phyloP scores from a whole-genome alignment of 92 coral and sea anemone genomes.

The Actinostola sp. region DNA sequence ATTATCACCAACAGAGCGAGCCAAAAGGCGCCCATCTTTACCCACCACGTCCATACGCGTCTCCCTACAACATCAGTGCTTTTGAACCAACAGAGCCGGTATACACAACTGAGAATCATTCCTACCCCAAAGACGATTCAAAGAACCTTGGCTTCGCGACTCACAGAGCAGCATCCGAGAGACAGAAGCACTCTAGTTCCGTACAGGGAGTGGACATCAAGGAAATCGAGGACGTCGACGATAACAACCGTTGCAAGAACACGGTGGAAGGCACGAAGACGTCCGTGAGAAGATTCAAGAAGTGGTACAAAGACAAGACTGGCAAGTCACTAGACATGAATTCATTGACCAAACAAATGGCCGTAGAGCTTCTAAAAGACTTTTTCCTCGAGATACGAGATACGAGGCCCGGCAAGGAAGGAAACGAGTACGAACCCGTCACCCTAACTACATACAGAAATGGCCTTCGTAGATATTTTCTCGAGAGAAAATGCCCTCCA shows the following conservation, averaged over 20 bases:
- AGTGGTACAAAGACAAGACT: constrained; percentile 98
- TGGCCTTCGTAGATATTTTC: constrained; percentile 96
- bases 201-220: constrained; percentile 74
- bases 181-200: constrained; percentile 53
- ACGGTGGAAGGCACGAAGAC: constrained; percentile 99
- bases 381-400: constrained; percentile 99
- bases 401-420: constrained; percentile 99
- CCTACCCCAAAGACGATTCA: constrained; percentile 66
- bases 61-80: constrained; percentile 43
- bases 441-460: constrained; percentile 97
- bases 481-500: constrained; percentile 97
- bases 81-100: constrained; percentile 39
- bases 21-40: constrained; percentile 79
- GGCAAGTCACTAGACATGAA: constrained; percentile 97
- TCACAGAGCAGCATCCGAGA: constrained; percentile 62
- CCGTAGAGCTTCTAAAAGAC: constrained; percentile 91
- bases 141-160: constrained; percentile 61
- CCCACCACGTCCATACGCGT: constrained; percentile 73
- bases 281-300: constrained; percentile 92
- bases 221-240: constrained; percentile 97
- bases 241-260: constrained; percentile 95
- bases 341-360: constrained; percentile 83
- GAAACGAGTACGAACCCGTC: constrained; percentile 99
- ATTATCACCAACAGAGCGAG: constrained; percentile 70
- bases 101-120: constrained; percentile 42